Percentiles rank a stretch among this genome's conserved stretches.
These are phyloP conservation scores for Drosophila mettleri DNA, from an alignment of 2,888 invertebrate genomes.

Conservation along the genomic window DNA sequence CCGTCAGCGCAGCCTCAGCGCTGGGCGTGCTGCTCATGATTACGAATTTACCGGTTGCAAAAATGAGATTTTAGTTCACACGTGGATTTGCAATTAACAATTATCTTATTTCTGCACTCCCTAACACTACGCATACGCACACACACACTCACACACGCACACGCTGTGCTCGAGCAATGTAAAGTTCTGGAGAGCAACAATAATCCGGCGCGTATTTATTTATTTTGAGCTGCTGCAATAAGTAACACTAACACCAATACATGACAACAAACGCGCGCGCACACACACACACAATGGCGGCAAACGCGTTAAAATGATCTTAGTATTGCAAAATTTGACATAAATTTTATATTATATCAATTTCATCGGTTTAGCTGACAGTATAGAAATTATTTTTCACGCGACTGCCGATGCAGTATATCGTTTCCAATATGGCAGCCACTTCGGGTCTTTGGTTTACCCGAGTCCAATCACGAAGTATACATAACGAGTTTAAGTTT, in stretches of 20 bases:
- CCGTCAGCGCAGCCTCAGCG: conserved; percentile 33
- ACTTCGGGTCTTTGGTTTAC: conserved; percentile 72
- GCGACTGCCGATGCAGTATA: conserved; percentile 37
- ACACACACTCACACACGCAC: conserved; percentile 3
- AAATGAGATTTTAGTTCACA: conserved; percentile 24
- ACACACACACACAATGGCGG: not conserved
- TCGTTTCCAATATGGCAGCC: conserved; percentile 76
- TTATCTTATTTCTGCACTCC: conserved; percentile 11
- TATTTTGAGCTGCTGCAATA: conserved; percentile 25
- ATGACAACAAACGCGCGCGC: conserved; percentile 2
- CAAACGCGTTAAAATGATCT: conserved; percentile 26
- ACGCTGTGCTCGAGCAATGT: conserved; percentile 2
- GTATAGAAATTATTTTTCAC: conserved; percentile 63
- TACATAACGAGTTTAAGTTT: conserved; percentile 54
- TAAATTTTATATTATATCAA: not conserved
- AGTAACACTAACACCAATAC: conserved; percentile 26
- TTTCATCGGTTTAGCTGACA: conserved; percentile 7
- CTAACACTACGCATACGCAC: conserved; percentile 6
- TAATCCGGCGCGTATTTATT: conserved; percentile 47
- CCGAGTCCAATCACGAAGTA: conserved; percentile 46
- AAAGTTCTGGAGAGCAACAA: conserved; percentile 30
- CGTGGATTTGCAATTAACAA: conserved; percentile 30
- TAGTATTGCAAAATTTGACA: not conserved
- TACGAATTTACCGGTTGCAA: conserved; percentile 3
- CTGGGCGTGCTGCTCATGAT: conserved; percentile 53